phyloP scores from a whole-genome alignment of 2,888 invertebrate genomes.

The Amphimallon solstitiale region DNA sequence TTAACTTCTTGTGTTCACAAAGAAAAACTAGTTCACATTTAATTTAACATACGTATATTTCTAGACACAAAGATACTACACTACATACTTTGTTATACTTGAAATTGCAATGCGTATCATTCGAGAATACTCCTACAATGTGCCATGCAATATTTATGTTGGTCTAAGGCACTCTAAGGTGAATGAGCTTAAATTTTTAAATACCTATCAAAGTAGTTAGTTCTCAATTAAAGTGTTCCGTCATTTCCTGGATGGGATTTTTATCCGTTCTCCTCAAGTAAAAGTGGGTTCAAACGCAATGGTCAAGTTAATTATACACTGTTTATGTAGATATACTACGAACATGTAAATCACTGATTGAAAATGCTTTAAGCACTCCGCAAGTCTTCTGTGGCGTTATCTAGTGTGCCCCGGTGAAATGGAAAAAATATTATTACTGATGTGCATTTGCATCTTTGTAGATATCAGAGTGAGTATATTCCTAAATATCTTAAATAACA shows the following conservation, averaged over 20 bases:
- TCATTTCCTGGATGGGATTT: conserved; percentile 9
- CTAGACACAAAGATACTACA: background rate
- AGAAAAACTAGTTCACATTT: conserved; percentile 12
- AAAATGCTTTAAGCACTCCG: too few relatives aligned
- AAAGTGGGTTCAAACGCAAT: conserved; percentile 24
- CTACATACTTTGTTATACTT: background rate
- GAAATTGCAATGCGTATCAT: background rate
- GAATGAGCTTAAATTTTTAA: background rate
- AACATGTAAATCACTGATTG: background rate
- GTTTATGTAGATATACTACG: background rate
- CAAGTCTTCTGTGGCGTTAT: too few relatives aligned
- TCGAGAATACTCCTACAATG: background rate
- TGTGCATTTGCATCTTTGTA: too few relatives aligned
- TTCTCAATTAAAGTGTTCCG: background rate
- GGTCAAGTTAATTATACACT: background rate
- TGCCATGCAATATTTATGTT: too few relatives aligned
- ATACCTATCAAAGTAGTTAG: background rate
- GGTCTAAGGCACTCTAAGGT: too few relatives aligned
- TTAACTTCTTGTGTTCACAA: conserved; percentile 13
- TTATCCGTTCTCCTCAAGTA: conserved; percentile 18
- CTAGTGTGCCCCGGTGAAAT: too few relatives aligned
- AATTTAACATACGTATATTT: conserved; percentile 15
- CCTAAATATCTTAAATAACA: too few relatives aligned
- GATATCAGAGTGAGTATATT: too few relatives aligned
- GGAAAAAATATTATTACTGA: too few relatives aligned